A percentile compares a stretch with the other conserved stretches of the same genome.
These are phyloP conservation scores for Speoplatyrhinus poulsoni DNA, from an alignment of 2,113 vertebrate species.

Conservation along the genomic window DNA sequence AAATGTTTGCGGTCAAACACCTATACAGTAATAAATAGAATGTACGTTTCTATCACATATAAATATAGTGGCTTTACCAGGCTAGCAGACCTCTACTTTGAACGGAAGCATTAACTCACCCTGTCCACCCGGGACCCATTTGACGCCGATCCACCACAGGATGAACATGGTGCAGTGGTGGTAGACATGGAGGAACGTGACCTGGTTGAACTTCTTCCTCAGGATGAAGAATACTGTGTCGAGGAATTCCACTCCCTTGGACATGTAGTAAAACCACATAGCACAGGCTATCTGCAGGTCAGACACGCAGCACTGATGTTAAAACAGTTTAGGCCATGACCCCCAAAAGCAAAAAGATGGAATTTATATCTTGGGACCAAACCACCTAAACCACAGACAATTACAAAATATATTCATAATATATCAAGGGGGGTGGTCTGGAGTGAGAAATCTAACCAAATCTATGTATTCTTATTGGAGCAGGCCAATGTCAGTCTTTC, in stretches of 20 bases:
- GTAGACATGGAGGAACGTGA: constrained; percentile 98
- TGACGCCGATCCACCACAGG: constrained; percentile 99
- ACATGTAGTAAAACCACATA: constrained; percentile 99
- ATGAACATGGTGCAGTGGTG: constrained; percentile 99
- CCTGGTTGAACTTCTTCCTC: constrained; percentile 98
- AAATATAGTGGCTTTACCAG: no score
- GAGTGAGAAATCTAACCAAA: no score
- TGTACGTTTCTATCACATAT: no score
- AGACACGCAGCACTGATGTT: neutral
- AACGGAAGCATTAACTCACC: constrained; percentile 75
- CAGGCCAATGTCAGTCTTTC: no score
- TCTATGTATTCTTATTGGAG: no score
- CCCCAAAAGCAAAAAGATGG: no score
- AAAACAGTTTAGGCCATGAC: neutral
- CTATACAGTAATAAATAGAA: no score
- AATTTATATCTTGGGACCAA: no score
- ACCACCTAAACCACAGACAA: no score
- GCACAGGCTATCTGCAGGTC: constrained; percentile 91
- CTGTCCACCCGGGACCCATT: constrained; percentile 98
- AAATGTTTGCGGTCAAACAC: no score
- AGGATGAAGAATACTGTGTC: constrained; percentile 98
- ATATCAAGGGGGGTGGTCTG: no score
- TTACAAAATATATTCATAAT: no score
- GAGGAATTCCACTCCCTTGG: constrained; percentile 97
- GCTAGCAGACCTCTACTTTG: neutral